phyloP scores from a whole-genome alignment of 2,113 vertebrate genomes.

The Tenrec ecaudatus region DNA sequence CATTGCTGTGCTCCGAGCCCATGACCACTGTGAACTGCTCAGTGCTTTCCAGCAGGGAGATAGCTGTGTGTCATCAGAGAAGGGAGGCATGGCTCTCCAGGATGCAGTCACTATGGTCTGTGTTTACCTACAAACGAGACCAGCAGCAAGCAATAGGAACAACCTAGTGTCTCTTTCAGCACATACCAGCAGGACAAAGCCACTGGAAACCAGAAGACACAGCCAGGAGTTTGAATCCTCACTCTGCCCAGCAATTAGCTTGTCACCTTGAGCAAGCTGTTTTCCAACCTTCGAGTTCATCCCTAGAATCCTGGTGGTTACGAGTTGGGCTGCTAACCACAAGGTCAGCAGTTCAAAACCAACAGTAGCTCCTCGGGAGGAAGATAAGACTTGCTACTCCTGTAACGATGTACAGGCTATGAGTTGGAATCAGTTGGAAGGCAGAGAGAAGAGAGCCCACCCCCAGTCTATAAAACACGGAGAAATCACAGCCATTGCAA shows the following conservation, averaged over 20 bases:
- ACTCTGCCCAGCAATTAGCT: background rate
- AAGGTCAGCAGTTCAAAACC: no score
- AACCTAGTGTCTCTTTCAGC: background rate
- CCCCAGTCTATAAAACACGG: constrained; percentile 17
- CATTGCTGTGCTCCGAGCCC: background rate
- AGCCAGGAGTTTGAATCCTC: background rate
- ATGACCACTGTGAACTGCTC: background rate
- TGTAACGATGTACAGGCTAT: no score
- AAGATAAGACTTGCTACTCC: no score
- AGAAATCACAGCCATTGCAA: constrained; percentile 7
- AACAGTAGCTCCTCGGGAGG: no score
- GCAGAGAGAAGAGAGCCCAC: background rate
- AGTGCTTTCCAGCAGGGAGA: background rate
- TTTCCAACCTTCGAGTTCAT: background rate
- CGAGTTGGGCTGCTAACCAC: no score
- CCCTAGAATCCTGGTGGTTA: no score
- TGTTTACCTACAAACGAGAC: background rate
- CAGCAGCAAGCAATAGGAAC: background rate
- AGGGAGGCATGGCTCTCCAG: background rate
- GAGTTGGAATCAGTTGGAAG: no score
- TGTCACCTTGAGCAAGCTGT: constrained; percentile 15
- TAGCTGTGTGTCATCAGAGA: background rate
- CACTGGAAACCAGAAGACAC: background rate
- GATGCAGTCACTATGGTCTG: background rate
- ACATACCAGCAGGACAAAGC: background rate